These are phyloP conservation scores for Pyxicephalus adspersus DNA, from an alignment of 2,113 vertebrate genomes.

Conservation along the genomic window DNA sequence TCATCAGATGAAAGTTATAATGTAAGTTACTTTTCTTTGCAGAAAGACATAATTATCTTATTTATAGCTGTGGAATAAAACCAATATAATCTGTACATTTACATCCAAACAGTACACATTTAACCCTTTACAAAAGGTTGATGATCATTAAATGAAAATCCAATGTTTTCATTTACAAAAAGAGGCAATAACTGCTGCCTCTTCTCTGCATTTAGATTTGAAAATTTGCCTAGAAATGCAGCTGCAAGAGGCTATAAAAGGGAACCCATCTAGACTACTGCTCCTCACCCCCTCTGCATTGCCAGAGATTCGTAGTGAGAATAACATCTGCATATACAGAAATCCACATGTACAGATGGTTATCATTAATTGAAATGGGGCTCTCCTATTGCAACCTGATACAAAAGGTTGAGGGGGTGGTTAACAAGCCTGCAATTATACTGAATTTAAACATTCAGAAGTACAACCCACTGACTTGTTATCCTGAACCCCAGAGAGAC, in stretches of 20 bases:
- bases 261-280: constrained; percentile 13
- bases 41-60: not conserved
- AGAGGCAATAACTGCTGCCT: not conserved
- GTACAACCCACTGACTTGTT: constrained; percentile 33
- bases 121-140: constrained; percentile 25
- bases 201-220: constrained; percentile 39
- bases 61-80: constrained; percentile 11
- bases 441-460: constrained; percentile 37
- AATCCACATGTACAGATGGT: constrained; percentile 56
- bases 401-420: constrained; percentile 33
- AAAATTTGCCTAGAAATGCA: constrained; percentile 25
- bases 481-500: constrained; percentile 25
- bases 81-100: constrained; percentile 22
- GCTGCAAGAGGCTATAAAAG: constrained; percentile 34
- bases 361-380: constrained; percentile 54
- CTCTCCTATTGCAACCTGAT: constrained; percentile 49
- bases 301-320: constrained; percentile 32
- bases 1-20: not conserved
- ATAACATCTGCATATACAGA: constrained; percentile 53
- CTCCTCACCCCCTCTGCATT: constrained; percentile 34
- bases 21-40: not conserved
- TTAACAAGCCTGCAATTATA: constrained; percentile 55
- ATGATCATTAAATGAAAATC: constrained; percentile 34
- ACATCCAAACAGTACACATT: not conserved
- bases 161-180: constrained; percentile 30